Conservation (phyloP, 2,113 vertebrate genomes). For the Ahaetulla prasina region DNA sequence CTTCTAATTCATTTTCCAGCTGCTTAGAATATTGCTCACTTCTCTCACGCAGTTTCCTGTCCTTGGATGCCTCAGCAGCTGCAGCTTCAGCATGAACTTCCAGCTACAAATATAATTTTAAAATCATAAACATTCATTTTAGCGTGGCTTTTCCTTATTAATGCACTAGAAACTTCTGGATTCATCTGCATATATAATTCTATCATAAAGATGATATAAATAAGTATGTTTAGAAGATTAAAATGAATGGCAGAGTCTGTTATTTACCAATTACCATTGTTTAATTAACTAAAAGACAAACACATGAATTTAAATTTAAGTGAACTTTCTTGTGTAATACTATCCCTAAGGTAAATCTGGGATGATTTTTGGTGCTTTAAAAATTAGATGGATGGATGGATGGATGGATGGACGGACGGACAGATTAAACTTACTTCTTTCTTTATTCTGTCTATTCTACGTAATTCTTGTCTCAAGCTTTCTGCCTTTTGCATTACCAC, state of each 20-base stretch:
- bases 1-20: conserved; percentile 91
- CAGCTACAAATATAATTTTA: conserved; percentile 76
- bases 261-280: not conserved
- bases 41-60: conserved; percentile 90
- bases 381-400: not conserved
- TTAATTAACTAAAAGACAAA: conserved; percentile 1
- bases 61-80: conserved; percentile 86
- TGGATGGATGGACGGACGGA: not conserved
- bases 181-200: not conserved
- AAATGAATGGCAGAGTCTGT: conserved; percentile 12
- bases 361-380: not conserved
- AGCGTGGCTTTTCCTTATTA: not conserved
- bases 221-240: not conserved
- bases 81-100: conserved; percentile 87
- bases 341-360: conserved; percentile 26
- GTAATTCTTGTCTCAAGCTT: conserved; percentile 89
- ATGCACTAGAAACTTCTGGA: not conserved
- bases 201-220: not conserved
- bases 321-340: conserved; percentile 39
- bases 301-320: conserved; percentile 19
- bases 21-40: conserved; percentile 92
- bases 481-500: conserved; percentile 88
- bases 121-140: conserved; percentile 14
- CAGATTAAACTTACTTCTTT: conserved; percentile 85
- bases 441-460: conserved; percentile 90